These are phyloP conservation scores for Diadegma fenestrale DNA, from an alignment of 2,888 invertebrate species.

Conservation along the genomic window DNA sequence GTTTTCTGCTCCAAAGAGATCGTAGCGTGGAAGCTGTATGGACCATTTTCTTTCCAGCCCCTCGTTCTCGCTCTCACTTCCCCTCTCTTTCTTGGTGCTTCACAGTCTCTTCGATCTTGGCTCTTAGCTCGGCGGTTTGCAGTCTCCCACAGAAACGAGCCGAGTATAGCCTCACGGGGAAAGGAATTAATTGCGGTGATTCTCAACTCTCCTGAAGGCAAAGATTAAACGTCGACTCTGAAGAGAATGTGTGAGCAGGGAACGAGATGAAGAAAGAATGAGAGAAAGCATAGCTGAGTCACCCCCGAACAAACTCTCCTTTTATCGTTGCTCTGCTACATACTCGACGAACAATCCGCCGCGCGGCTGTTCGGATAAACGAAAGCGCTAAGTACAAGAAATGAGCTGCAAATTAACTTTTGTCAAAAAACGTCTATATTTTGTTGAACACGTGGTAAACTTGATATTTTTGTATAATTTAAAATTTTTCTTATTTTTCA, in stretches of 20 bases:
- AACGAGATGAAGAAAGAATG: neutral
- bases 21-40: constrained; percentile 37
- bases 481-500: no score
- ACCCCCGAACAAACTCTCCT: neutral
- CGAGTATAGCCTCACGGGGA: constrained; percentile 39
- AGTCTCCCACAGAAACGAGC: constrained; percentile 20
- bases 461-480: no score
- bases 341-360: constrained; percentile 9
- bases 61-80: constrained; percentile 21
- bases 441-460: no score
- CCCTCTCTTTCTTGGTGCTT: neutral
- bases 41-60: constrained; percentile 35
- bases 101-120: constrained; percentile 46
- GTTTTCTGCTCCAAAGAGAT: constrained; percentile 42
- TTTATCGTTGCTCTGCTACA: constrained; percentile 26
- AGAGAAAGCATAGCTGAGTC: constrained; percentile 7
- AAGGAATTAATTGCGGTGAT: constrained; percentile 67
- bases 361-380: neutral
- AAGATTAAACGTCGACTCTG: constrained; percentile 59
- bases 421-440: no score
- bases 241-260: constrained; percentile 6
- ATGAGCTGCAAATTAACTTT: no score
- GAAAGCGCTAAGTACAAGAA: constrained; percentile 60
- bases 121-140: constrained; percentile 49
- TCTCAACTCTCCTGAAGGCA: constrained; percentile 40